A percentile compares a stretch with the other conserved stretches of the same genome.
phyloP scores from a whole-genome alignment of 2,113 vertebrate species.

The Pyrgilauda ruficollis region DNA sequence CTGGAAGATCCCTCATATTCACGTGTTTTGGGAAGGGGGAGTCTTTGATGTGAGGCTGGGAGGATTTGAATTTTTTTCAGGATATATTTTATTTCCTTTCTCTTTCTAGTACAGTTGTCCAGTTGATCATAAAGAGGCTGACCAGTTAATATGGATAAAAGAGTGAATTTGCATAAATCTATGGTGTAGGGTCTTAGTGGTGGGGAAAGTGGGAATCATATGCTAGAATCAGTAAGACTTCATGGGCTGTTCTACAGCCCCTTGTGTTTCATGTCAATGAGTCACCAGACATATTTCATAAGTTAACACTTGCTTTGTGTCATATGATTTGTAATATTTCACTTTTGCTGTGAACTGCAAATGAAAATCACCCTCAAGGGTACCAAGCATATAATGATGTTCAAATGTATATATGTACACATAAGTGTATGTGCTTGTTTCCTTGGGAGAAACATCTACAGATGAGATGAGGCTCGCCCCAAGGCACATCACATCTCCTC shows the following conservation, averaged over 20 bases:
- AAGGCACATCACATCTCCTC: neutral
- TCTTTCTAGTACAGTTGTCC: neutral
- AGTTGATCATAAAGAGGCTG: neutral
- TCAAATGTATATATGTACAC: neutral
- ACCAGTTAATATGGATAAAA: neutral
- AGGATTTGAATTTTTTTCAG: neutral
- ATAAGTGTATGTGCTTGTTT: neutral
- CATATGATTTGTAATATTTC: neutral
- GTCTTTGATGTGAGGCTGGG: neutral
- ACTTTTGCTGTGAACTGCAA: neutral
- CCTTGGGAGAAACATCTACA: neutral
- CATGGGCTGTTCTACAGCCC: fast-evolving
- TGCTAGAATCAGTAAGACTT: neutral
- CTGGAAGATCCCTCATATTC: neutral
- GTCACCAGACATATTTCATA: neutral
- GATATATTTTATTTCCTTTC: neutral
- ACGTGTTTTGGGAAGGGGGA: fast-evolving
- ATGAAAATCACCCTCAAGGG: neutral
- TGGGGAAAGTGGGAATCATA: neutral
- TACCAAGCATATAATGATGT: neutral
- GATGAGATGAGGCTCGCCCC: neutral
- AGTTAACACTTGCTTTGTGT: neutral
- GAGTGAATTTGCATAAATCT: neutral
- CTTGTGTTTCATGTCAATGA: neutral
- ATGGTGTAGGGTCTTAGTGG: neutral